A percentile compares a stretch with the other conserved stretches of the same genome.
Evolutionary conservation across 2,113 vertebrate genomes (phyloP).

Genomic region (Prolemur simus): DNA sequence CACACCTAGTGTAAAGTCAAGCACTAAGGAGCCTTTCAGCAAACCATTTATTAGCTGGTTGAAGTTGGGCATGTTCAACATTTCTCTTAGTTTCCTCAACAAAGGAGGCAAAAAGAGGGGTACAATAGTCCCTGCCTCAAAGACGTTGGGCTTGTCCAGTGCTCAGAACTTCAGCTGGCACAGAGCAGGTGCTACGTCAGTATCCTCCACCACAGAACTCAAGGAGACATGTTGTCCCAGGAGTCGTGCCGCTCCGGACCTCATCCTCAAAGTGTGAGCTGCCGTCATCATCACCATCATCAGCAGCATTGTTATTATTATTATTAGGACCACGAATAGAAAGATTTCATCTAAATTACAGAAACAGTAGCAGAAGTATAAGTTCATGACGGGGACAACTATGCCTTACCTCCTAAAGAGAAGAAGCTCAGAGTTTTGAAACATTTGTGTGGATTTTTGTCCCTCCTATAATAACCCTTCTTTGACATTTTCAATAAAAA

Average conservation of each 20-base stretch:
- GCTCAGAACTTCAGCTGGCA: not conserved
- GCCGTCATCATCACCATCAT: not conserved
- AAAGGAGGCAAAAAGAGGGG: not conserved
- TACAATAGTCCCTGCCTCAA: not conserved
- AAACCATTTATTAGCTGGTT: not conserved
- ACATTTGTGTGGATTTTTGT: not conserved
- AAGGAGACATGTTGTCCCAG: not conserved
- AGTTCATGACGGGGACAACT: not conserved
- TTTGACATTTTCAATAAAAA: not conserved
- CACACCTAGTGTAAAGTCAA: not conserved
- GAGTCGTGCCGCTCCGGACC: not conserved
- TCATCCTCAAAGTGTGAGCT: not conserved
- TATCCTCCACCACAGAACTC: rapidly evolving
- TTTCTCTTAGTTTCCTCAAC: not conserved
- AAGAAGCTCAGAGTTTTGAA: not conserved
- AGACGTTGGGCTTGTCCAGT: not conserved
- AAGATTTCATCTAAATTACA: not conserved
- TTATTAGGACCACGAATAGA: not conserved
- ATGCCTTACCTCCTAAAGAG: not conserved
- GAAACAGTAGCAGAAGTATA: not conserved
- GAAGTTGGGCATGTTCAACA: not conserved
- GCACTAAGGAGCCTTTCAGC: not conserved
- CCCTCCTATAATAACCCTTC: not conserved
- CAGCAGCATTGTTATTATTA: not conserved
- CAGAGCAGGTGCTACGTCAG: not conserved